Evolutionary conservation across 2,888 invertebrate genomes (phyloP).

Genomic region (Leptura quadrifasciata): DNA sequence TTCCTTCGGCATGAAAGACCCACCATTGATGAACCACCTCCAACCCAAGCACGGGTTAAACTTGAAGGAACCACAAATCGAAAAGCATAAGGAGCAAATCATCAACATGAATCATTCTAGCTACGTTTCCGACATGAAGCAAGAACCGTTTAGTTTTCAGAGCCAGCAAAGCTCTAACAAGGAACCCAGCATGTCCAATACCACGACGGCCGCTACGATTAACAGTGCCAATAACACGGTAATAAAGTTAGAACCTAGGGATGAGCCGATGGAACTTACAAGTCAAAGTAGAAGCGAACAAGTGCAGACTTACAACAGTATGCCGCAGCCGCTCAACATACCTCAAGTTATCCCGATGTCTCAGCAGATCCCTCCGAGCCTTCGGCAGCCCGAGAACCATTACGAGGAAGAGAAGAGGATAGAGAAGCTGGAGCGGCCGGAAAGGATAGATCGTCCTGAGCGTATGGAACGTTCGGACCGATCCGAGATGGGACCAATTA

Average conservation of each 20-base stretch:
- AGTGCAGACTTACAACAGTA: slow-evolving; percentile 46
- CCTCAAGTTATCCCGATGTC: slow-evolving; percentile 68
- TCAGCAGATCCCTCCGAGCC: slow-evolving; percentile 61
- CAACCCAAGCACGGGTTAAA: slow-evolving; percentile 64
- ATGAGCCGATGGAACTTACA: slow-evolving; percentile 73
- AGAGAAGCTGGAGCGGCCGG: slow-evolving; percentile 67
- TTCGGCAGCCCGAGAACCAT: slow-evolving; percentile 44
- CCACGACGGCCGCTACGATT: slow-evolving; percentile 54
- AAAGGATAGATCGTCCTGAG: slow-evolving; percentile 63
- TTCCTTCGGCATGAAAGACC: slow-evolving; percentile 67
- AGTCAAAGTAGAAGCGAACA: slow-evolving; percentile 62
- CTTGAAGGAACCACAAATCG: slow-evolving; percentile 63
- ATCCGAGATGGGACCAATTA: slow-evolving; percentile 70
- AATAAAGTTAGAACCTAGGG: slow-evolving; percentile 72
- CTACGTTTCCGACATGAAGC: slow-evolving; percentile 64
- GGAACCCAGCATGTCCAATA: slow-evolving; percentile 55
- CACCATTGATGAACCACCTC: slow-evolving; percentile 60
- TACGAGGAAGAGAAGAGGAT: slow-evolving; percentile 65
- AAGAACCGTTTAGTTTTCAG: slow-evolving; percentile 61
- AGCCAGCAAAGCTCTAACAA: slow-evolving; percentile 46
- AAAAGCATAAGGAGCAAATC: slow-evolving; percentile 65
- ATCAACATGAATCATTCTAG: slow-evolving; percentile 67
- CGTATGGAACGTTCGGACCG: slow-evolving; percentile 68
- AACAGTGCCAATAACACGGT: slow-evolving; percentile 57
- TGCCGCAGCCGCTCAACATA: slow-evolving; percentile 69